Base-by-base conservation (phyloP, 2,113 vertebrate species). In the Petromus typicus region DNA sequence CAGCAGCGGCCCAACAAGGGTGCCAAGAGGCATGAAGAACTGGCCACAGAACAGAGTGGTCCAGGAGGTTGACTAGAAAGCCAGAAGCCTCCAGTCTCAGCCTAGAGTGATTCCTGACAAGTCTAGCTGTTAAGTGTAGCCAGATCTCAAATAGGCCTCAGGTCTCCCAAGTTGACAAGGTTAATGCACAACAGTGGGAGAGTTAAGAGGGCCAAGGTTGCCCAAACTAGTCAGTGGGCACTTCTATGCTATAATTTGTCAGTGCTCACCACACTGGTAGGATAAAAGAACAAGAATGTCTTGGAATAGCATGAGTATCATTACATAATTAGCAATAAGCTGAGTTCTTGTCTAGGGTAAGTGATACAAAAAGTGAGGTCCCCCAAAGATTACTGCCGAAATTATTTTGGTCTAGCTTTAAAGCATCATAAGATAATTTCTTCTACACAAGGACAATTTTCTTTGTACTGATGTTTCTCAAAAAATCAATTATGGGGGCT, bases 401-500 rank as follows among this genome's bases (percentile, higher is more conserved):
- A 56, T n/a, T 40, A 48, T 17, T 30, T 48, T 75, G 40, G 25
- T 34, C 89, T 90, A 56, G 78, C 30, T 5, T 69, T 18, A 79
- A 61, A 91, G 64, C 34, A 20, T 13, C n/a, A 86, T 45, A 76
- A 89, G 63, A 95, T 56, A 59, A 81, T 34, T 86, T 95, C 81
- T 78, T 95, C 86, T 66, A 89, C 48, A 54, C 32, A 71, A 90
- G 84, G 81, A 79, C 23, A 93, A 93, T 63, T 94, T 79, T 82
- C 63, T 94, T 79, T 82, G n/a, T 56, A 75, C 51, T 63, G 78
- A 78, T 81, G 69, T 45, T 91, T 69, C 54, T 56, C 59, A 76
- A 88, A 51, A 95, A 90, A 40, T 63, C 81, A 91, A 61, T 54
- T 80, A 56, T 56, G 48, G 48, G 48, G 48, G 48, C 48, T 51